A percentile compares a stretch with the other conserved stretches of the same genome.
These are phyloP conservation scores for Chloropsis cyanopogon DNA, from an alignment of 2,113 vertebrate species.

Conservation along the genomic window DNA sequence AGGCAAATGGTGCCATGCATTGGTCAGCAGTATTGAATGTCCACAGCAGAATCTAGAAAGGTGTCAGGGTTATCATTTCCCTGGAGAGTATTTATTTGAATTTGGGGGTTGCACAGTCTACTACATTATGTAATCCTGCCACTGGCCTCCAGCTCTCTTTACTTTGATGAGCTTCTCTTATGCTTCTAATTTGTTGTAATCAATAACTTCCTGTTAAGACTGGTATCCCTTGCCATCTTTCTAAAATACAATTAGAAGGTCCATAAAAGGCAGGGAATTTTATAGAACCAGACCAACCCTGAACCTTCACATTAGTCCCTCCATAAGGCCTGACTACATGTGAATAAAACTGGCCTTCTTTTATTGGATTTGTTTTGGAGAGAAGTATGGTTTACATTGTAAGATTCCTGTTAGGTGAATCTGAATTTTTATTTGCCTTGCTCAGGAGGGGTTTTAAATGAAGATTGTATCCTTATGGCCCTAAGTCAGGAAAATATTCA, in stretches of 20 bases:
- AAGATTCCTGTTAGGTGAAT: neutral
- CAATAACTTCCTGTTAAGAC: neutral
- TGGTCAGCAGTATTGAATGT: neutral
- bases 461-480: neutral
- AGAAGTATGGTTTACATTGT: neutral
- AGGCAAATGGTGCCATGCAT: neutral
- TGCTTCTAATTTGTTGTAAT: neutral
- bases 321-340: fast-evolving
- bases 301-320: neutral
- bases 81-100: neutral
- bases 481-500: neutral
- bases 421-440: neutral
- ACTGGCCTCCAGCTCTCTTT: neutral
- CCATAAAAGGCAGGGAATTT: neutral
- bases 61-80: neutral
- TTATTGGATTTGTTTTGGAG: neutral
- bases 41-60: neutral
- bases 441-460: neutral
- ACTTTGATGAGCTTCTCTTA: neutral
- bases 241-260: neutral
- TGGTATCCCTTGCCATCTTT: neutral
- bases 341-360: neutral
- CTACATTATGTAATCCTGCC: neutral
- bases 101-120: neutral
- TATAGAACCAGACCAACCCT: neutral